Percentiles rank a stretch among this genome's conserved stretches.
These are phyloP conservation scores for Psophia crepitans DNA, from an alignment of 2,113 vertebrate species.

Conservation along the genomic window DNA sequence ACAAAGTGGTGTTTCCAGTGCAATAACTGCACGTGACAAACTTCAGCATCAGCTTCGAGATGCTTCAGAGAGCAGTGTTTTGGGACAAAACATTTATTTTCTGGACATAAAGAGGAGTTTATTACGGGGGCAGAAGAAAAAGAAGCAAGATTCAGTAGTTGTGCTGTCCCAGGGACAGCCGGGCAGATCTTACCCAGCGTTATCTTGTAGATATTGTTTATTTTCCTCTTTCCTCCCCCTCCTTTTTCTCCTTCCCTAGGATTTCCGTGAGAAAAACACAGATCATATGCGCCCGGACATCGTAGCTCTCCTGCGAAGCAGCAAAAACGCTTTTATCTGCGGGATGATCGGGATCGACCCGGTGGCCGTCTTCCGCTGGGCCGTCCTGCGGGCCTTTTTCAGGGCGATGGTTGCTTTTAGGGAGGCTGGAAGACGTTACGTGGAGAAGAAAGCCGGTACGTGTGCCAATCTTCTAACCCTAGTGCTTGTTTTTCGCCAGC, in stretches of 20 bases:
- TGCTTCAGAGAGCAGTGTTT: not conserved
- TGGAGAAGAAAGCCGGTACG: constrained; percentile 88
- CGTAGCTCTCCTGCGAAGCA: constrained; percentile 93
- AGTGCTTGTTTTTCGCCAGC: not conserved
- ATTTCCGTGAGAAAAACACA: constrained; percentile 98
- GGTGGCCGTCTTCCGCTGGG: constrained; percentile 94
- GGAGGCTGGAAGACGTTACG: constrained; percentile 86
- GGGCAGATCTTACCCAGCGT: fast-evolving
- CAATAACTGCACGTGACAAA: fast-evolving
- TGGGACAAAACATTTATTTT: not conserved
- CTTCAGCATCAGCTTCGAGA: not conserved
- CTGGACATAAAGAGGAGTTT: not conserved
- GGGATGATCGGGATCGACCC: constrained; percentile 94
- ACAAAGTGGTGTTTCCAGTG: not conserved
- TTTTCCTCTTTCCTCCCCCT: not conserved
- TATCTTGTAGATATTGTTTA: not conserved
- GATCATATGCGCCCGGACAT: constrained; percentile 98
- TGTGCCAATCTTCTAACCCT: not conserved
- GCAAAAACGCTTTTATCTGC: constrained; percentile 91
- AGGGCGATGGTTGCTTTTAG: constrained; percentile 90
- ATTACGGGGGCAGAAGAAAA: not conserved
- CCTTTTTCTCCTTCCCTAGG: constrained; percentile 69
- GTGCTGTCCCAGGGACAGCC: not conserved
- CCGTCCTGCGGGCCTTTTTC: constrained; percentile 92
- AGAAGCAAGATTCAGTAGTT: not conserved